Conservation (phyloP, 2,797 vertebrate species). For the Rhodeus uyekii region DNA sequence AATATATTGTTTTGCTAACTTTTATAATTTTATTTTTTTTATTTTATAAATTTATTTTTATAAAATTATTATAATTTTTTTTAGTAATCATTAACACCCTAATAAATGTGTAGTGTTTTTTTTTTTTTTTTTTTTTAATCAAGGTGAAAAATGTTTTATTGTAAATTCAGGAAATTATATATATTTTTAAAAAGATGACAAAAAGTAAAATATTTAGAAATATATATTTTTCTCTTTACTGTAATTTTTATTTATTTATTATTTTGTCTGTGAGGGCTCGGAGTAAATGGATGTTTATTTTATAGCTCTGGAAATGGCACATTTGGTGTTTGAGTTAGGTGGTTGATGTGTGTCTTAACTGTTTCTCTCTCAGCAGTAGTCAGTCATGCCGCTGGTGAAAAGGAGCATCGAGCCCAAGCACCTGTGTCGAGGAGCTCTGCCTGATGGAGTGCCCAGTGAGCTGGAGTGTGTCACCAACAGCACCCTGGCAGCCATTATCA, state of each 20-base stretch:
- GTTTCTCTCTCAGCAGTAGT: slow-evolving; percentile 46
- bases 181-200: not conserved
- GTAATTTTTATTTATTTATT: not conserved
- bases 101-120: no score
- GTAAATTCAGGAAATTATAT: not conserved
- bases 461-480: slow-evolving; percentile 94
- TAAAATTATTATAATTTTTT: no score
- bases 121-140: no score
- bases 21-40: no score
- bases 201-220: not conserved
- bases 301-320: not conserved
- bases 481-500: slow-evolving; percentile 91
- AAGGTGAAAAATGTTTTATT: no score
- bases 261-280: not conserved
- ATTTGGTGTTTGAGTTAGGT: not conserved
- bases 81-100: no score
- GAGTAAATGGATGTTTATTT: not conserved
- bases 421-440: slow-evolving; percentile 86
- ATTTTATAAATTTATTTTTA: no score
- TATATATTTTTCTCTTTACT: not conserved
- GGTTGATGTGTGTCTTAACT: not conserved
- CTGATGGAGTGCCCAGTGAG: slow-evolving; percentile 87
- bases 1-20: no score
- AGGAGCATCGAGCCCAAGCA: slow-evolving; percentile 90
- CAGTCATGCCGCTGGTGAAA: slow-evolving; percentile 89